Base-by-base conservation (phyloP, 2,888 invertebrate genomes). In the Drosophila cracens region DNA sequence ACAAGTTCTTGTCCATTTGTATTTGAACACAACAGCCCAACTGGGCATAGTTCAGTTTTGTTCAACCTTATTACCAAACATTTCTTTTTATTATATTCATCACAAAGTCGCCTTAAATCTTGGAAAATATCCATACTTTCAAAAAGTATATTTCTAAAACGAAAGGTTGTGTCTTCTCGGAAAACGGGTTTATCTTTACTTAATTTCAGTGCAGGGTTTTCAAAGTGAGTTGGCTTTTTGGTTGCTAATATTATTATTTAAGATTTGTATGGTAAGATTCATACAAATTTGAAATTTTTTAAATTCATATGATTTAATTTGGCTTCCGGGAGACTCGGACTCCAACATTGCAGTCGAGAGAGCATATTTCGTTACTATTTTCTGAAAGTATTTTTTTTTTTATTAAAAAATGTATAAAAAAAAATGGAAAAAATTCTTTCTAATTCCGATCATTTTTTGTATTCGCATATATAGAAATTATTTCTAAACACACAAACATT, bases 121-220 rank as follows among this genome's bases (percentile, higher is more conserved):
- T 7, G 36, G 7, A 36, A 36, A 16, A 36, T 36, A 36, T 2
- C 16, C 3, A 18, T 36, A 18, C 7, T 36, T 36, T 36, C 7
- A 2, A 25, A 25, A 7, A 25, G 4, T 1, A 7, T 16, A 46
- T 46, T 16, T 46, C 13, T 21, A 21, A 7, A 16, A 46, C 16
- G 7, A 16, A 4, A 7, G 0, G 0, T 46, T 7, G 4, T 21
- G 4, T 46, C 21, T 21, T 21, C 7, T 2, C 1, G 7, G 11
- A 16, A 21, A 46, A 16, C 7, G 2, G 16, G 4, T 16, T 46
- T 46, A 4, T 2, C 16, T 46, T 46, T 8, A 16, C 7, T 16
- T 11, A 21, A 43, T 2, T 11, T 21, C 21, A 43, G 21, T 2
- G 21, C 21, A 21, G 2, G 4, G 2, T 40, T 40, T 21, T 46